phyloP scores from a whole-genome alignment of 2,888 invertebrate species.

The Netelia inedita region DNA sequence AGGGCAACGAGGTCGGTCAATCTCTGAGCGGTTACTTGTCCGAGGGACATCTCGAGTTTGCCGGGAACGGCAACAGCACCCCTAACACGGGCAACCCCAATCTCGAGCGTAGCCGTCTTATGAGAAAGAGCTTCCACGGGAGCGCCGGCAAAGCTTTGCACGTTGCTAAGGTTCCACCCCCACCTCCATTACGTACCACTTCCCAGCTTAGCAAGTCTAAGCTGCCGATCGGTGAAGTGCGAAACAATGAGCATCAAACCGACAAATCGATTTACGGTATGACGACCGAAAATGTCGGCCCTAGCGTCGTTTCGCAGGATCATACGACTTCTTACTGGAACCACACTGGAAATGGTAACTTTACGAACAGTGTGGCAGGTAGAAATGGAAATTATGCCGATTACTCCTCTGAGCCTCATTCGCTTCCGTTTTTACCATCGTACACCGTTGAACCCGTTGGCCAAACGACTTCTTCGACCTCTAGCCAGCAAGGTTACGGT shows the following conservation, averaged over 20 bases:
- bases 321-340: constrained; percentile 80
- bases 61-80: constrained; percentile 83
- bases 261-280: constrained; percentile 75
- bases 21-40: constrained; percentile 93
- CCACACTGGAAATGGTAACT: constrained; percentile 77
- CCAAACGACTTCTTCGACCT: constrained; percentile 57
- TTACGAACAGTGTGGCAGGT: constrained; percentile 66
- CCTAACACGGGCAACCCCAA: constrained; percentile 91
- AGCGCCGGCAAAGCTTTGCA: constrained; percentile 93
- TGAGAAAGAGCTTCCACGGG: constrained; percentile 95
- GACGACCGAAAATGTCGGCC: constrained; percentile 71
- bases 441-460: constrained; percentile 84
- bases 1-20: constrained; percentile 88
- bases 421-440: constrained; percentile 88
- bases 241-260: constrained; percentile 82
- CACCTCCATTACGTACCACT: constrained; percentile 94
- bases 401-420: constrained; percentile 87
- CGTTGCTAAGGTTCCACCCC: constrained; percentile 93
- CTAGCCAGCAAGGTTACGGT: constrained; percentile 73
- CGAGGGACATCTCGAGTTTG: constrained; percentile 94
- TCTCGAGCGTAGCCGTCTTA: constrained; percentile 93
- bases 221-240: constrained; percentile 86
- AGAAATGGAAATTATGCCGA: constrained; percentile 78
- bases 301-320: constrained; percentile 85
- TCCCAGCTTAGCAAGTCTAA: constrained; percentile 92